These are phyloP conservation scores for Chelmon rostratus DNA, from an alignment of 2,797 vertebrate genomes.

Conservation along the genomic window DNA sequence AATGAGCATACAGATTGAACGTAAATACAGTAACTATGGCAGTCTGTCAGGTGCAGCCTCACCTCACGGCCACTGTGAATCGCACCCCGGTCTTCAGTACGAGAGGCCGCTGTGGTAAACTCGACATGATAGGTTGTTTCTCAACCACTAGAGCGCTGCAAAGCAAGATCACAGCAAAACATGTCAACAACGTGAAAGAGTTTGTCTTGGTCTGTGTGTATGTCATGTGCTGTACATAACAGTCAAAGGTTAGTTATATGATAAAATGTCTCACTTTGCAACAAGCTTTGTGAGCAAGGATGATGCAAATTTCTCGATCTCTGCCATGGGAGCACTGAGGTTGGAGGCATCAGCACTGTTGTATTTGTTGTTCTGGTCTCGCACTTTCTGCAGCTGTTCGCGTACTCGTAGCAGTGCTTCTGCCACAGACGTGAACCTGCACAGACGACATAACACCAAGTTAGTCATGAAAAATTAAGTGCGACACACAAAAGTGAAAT, in stretches of 20 bases:
- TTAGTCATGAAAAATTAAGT: background rate
- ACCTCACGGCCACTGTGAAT: constrained; percentile 92
- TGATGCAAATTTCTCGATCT: constrained; percentile 79
- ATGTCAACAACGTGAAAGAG: background rate
- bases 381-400: constrained; percentile 83
- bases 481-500: background rate
- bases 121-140: constrained; percentile 92
- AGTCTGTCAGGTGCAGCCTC: background rate
- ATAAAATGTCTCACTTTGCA: constrained; percentile 82
- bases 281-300: constrained; percentile 88
- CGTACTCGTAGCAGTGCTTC: constrained; percentile 84
- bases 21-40: too few relatives aligned
- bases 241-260: background rate
- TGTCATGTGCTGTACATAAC: too few relatives aligned
- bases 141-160: constrained; percentile 89
- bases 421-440: constrained; percentile 88
- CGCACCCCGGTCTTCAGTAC: constrained; percentile 91
- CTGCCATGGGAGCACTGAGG: constrained; percentile 82
- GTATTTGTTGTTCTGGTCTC: constrained; percentile 87
- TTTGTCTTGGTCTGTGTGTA: background rate
- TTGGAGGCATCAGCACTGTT: constrained; percentile 69
- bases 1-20: too few relatives aligned
- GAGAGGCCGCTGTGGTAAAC: constrained; percentile 87
- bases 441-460: background rate
- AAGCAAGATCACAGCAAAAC: constrained; percentile 34